Base-by-base conservation (phyloP, 35 echinoderm and acorn worm genomes). In the Apostichopus californicus region DNA sequence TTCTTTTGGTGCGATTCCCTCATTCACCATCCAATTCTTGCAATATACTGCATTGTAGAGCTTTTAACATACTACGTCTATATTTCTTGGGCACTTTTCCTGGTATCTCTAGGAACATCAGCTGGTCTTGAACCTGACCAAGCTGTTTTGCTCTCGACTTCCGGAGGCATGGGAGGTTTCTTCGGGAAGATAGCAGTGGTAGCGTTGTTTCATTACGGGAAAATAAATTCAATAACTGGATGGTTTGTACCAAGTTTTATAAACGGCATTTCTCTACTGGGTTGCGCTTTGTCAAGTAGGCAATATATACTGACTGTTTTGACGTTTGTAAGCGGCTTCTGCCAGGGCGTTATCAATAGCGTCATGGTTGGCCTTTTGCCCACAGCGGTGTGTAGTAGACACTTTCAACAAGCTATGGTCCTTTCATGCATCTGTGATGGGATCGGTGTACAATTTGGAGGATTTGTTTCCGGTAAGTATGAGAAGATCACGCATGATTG, bases 401-500 rank as follows among this genome's bases (percentile, higher is more conserved):
- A 81, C 78, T 81, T 81, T 28, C 24, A 46, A 81, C 78, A 81
- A 12, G 78, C 78, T 8, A 28, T 54, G 20, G 26, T 54, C n/a
- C n/a, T 81, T 7, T 28, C 14, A 26, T 81, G 24, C 8, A 20
- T 81, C 21, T 20, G 5, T 34, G 78, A 81, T 81, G 78, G 78
- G 21, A 81, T 81, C 53, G n/a, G 20, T 26, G n/a, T 54, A 26
- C 78, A 81, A 28, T 81, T 81, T 46, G 78, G 78, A 46, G 78
- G 78, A 46, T 25, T 81, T 46, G 13, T 81, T 7, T 81, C 78
- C 24, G 78, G 78, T 81, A 15, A 65, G 63, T 3, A n/a, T n/a
- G n/a, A n/a, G n/a, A n/a, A n/a, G n/a, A n/a, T n/a, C n/a, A n/a
- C n/a, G n/a, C n/a, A n/a, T n/a, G n/a, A n/a, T n/a, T n/a, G n/a